Percentiles rank a stretch among this genome's conserved stretches.
Evolutionary conservation across 2,113 vertebrate genomes (phyloP).

Genomic region (Formicarius rufipectus): DNA sequence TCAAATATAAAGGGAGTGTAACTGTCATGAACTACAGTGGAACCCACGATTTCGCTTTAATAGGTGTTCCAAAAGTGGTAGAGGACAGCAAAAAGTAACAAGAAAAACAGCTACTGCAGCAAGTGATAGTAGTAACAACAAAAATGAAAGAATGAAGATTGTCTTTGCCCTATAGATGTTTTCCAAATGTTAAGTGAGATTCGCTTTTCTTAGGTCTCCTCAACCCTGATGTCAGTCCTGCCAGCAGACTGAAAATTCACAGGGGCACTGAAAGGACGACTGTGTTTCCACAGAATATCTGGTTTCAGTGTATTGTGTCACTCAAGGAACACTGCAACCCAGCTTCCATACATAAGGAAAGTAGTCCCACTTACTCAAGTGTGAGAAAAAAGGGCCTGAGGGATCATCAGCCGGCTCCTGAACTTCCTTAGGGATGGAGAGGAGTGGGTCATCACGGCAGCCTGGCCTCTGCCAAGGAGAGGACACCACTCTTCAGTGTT

Average conservation of each 20-base stretch:
- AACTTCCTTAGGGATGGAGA: neutral
- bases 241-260: neutral
- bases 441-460: neutral
- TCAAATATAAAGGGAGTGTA: neutral
- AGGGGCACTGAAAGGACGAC: neutral
- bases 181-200: neutral
- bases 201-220: neutral
- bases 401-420: neutral
- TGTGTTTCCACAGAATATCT: neutral
- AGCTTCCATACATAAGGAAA: neutral
- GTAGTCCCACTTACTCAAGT: neutral
- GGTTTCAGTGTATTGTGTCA: neutral
- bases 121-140: neutral
- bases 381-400: neutral
- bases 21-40: neutral
- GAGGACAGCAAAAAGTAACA: neutral
- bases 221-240: neutral
- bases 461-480: neutral
- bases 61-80: neutral
- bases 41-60: neutral
- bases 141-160: neutral
- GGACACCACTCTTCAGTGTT: neutral
- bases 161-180: neutral
- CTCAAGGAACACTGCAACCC: rapidly evolving
- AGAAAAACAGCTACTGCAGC: neutral